A percentile compares a stretch with the other conserved stretches of the same genome.
These are phyloP conservation scores for Rhamnusium bicolor DNA, from an alignment of 2,888 invertebrate species.

Conservation along the genomic window DNA sequence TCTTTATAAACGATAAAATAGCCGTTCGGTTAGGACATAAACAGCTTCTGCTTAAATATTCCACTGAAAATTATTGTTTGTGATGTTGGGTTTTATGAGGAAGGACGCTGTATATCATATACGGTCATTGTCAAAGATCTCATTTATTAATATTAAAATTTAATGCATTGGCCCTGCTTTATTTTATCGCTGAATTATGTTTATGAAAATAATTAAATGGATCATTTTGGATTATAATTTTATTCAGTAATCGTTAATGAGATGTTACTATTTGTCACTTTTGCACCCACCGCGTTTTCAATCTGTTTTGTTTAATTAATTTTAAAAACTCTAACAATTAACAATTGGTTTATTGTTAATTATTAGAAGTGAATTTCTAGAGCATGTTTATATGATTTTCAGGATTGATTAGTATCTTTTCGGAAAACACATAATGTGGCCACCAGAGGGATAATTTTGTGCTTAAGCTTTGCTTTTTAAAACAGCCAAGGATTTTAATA, in stretches of 20 bases:
- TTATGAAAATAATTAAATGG: not conserved
- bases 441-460: too few relatives aligned
- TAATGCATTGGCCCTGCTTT: conserved; percentile 4
- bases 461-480: too few relatives aligned
- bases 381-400: too few relatives aligned
- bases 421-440: too few relatives aligned
- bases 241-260: not conserved
- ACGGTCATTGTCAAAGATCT: conserved; percentile 7
- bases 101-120: conserved; percentile 2
- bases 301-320: too few relatives aligned
- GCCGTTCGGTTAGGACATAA: not conserved
- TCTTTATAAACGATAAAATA: not conserved
- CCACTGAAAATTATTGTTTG: conserved; percentile 3
- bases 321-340: too few relatives aligned
- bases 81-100: conserved; percentile 14
- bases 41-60: conserved; percentile 5
- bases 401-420: too few relatives aligned
- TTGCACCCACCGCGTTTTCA: too few relatives aligned
- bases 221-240: not conserved
- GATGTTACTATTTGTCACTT: not conserved
- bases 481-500: too few relatives aligned
- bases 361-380: too few relatives aligned
- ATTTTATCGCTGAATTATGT: not conserved
- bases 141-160: conserved; percentile 7
- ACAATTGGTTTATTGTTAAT: too few relatives aligned